phyloP scores from a whole-genome alignment of 23 tunicate genomes.

The Styela clava region DNA sequence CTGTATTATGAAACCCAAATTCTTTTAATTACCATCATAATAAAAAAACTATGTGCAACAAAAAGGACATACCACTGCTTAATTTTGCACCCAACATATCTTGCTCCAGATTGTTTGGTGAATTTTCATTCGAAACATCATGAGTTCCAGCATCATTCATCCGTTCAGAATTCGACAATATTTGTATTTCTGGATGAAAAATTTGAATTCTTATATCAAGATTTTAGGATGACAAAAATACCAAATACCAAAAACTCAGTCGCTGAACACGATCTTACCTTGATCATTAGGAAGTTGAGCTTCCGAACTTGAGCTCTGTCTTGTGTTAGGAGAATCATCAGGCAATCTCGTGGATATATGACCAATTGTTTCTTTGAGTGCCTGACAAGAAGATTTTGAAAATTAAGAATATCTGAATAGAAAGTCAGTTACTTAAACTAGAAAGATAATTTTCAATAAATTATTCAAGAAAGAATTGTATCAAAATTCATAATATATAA shows the following conservation, averaged over 20 bases:
- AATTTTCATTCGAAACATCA: neutral
- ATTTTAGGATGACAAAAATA: neutral
- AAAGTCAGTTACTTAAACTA: too few species aligned
- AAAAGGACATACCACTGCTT: constrained; percentile 4
- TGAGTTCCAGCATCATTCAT: neutral
- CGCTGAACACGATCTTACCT: too few species aligned
- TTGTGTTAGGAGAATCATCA: neutral
- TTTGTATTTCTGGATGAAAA: neutral
- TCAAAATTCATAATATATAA: too few species aligned
- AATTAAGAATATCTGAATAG: too few species aligned
- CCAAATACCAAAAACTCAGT: neutral
- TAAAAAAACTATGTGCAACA: too few species aligned
- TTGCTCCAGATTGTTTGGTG: neutral
- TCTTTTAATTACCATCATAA: too few species aligned
- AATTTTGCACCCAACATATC: constrained; percentile 10
- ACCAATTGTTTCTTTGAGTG: constrained; percentile 29
- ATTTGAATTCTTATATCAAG: too few species aligned
- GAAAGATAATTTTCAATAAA: too few species aligned
- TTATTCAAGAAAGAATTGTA: too few species aligned
- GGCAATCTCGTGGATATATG: neutral
- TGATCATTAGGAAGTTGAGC: neutral
- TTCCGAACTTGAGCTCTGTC: neutral
- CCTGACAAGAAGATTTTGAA: neutral
- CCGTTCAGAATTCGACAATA: neutral
- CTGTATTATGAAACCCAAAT: too few species aligned